These are phyloP conservation scores for Ecliptopera silaceata DNA, from an alignment of 2,888 invertebrate species.

Conservation along the genomic window DNA sequence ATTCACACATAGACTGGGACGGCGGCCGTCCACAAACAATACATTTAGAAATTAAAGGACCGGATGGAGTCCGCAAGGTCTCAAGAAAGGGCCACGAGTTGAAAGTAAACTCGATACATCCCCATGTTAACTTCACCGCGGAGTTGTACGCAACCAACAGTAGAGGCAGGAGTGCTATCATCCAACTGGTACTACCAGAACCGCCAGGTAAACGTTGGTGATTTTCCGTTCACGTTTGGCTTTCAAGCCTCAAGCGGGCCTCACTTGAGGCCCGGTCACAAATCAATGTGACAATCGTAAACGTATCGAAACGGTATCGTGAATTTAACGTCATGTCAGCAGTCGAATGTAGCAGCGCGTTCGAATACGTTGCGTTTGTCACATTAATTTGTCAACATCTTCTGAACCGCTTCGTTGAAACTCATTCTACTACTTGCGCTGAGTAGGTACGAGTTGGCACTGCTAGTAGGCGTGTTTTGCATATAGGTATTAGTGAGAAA, in stretches of 20 bases:
- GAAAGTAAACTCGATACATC: constrained; percentile 46
- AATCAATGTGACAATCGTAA: no score
- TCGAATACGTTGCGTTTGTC: no score
- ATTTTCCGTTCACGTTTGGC: neutral
- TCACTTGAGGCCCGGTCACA: no score
- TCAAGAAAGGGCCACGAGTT: constrained; percentile 58
- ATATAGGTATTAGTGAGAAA: no score
- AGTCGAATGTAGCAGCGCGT: no score
- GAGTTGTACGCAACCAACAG: constrained; percentile 55
- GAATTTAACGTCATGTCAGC: no score
- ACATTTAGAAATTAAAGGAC: constrained; percentile 53
- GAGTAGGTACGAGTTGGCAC: no score
- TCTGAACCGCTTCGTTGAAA: no score
- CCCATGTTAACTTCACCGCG: constrained; percentile 55
- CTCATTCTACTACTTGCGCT: no score
- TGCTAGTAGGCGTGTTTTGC: no score
- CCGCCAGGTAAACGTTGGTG: constrained; percentile 1
- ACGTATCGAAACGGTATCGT: no score
- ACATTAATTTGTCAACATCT: no score
- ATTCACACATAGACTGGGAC: constrained; percentile 57
- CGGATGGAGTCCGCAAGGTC: constrained; percentile 48
- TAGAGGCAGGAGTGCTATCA: constrained; percentile 52
- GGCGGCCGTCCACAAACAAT: constrained; percentile 62
- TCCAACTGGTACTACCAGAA: neutral
- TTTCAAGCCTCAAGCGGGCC: neutral